Evolutionary conservation across 2,113 vertebrate species (phyloP), one percentile per base, ranked within the genome.

Genomic region (Chloroceryle aenea): DNA sequence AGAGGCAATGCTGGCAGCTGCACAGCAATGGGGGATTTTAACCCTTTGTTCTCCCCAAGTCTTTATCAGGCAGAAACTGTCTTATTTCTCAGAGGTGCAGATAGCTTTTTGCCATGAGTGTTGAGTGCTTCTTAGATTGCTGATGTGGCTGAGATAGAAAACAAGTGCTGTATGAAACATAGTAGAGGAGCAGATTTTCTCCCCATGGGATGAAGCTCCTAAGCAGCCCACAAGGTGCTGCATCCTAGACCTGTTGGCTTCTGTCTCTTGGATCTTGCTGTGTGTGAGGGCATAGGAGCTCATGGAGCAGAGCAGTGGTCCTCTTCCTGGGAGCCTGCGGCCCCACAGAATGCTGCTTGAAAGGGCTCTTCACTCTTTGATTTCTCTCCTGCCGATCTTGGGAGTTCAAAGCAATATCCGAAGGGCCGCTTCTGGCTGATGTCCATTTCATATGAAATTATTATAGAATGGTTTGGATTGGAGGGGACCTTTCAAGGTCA

Each of bases 141-240:
- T 59, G 42, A 27, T 22, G 50, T 67, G 75, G 48, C 66, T 79
- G 45, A 56, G 43, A 16, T 3, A 25, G 42, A n/a, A 78, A 63
- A 20, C 10, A 32, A 45, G 43, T 15, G 34, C 8, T 53, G 20
- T 43, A 6, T 21, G 25, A 30, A 43, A 53, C 9, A 14, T 30
- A 59, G 25, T 2, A 36, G 38, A 75, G 58, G 11, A 86, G 26
- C 26, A 42, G 16, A n/a, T 62, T 61, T 64, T 29, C 11, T 55
- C 30, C 50, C 14, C 0, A 0, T 42, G 32, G n/a, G 29, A n/a
- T n/a, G 73, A 20, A 43, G 8, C n/a, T 45, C 7, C n/a, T 45
- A 53, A 77, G 32, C 38, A 76, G n/a, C 42, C 32, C 19, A 10
- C 7, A 3, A 43, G 16, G 16, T n/a, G 27, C 15, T 43, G 61